These are phyloP conservation scores for Anisognathus igniventris DNA, from an alignment of 2,797 vertebrate species.

Conservation along the genomic window DNA sequence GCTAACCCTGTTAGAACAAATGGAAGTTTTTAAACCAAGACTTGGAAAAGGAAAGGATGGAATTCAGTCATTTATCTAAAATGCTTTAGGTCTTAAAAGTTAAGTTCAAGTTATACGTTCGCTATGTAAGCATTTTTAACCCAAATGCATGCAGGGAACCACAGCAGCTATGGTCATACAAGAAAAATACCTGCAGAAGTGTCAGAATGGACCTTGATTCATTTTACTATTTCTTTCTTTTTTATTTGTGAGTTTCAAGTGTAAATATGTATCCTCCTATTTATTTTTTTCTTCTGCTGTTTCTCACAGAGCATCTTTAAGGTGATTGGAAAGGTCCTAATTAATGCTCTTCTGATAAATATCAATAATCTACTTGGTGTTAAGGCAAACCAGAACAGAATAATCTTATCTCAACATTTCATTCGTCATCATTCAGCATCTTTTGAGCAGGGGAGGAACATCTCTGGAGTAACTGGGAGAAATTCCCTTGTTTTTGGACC, in stretches of 20 bases:
- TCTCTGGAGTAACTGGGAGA: not conserved
- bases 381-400: not conserved
- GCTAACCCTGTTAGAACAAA: fast-evolving
- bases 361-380: not conserved
- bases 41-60: not conserved
- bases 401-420: not conserved
- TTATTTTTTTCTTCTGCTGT: not conserved
- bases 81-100: not conserved
- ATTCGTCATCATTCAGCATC: not conserved
- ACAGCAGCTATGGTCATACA: not conserved
- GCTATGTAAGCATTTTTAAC: not conserved
- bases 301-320: not conserved
- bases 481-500: not conserved
- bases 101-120: not conserved
- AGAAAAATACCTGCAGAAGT: not conserved
- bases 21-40: not conserved
- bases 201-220: not conserved
- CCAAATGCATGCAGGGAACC: fast-evolving
- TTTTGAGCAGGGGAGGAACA: not conserved
- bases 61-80: not conserved
- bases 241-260: not conserved
- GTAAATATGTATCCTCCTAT: not conserved
- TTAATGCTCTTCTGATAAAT: not conserved
- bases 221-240: not conserved
- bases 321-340: not conserved